Base-by-base conservation (phyloP, 2,113 vertebrate species). In the Turdus rufiventris region DNA sequence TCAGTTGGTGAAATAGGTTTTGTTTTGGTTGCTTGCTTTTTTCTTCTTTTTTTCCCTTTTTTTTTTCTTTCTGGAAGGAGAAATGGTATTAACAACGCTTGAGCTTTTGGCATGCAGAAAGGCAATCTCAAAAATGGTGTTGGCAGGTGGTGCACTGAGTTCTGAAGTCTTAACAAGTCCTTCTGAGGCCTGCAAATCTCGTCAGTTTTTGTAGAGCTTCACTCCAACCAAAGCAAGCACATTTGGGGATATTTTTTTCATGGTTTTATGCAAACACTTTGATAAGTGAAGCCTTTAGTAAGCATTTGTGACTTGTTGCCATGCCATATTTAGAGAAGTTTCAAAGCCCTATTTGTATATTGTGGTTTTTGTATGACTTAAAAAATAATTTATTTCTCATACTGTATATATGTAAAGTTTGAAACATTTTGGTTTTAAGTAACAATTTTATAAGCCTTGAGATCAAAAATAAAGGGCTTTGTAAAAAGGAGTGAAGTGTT, bases 361-460 rank as follows among this genome's bases (percentile, higher is more conserved):
- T 89, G 86, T 73, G 96, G 80, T 93, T 95, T 98, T 97, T 97
- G 74, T 97, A 96, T 78, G 94, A 92, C 94, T 88, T 94, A 70
- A 89, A 95, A 65, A 38, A 40, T 95, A 97, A 98, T 98, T 98
- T 98, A 98, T 98, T 98, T 98, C 92, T 97, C 51, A 36, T 88
- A 67, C 28, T 98, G 97, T 98, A 97, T 85, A 97, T 98, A 96
- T 97, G 91, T 98, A 95, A 97, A 96, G 89, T 89, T 93, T 79
- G 18, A 72, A 91, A 70, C 54, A 7, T 40, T 63, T 71, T 48
- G 17, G 74, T 14, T 76, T 66, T 31, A 7, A 94, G 73, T 88
- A 92, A 85, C 77, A 73, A 38, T 96, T 97, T 96, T 95, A 92
- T 92, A 92, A 97, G 88, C 94, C 81, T 91, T 31, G 36, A 96